phyloP scores from a whole-genome alignment of 2,113 vertebrate genomes.

The Otus sunia region DNA sequence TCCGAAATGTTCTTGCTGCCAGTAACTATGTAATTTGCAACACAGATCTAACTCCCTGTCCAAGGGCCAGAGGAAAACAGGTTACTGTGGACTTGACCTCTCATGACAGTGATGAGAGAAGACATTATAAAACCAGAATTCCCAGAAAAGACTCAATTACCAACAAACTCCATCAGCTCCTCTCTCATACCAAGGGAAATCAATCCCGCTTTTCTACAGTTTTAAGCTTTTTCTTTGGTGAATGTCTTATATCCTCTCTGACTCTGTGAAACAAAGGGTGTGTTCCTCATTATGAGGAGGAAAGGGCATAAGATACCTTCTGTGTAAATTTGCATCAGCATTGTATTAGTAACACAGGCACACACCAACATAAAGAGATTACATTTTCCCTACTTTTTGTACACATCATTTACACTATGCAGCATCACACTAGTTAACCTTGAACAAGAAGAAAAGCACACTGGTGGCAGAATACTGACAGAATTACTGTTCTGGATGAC shows the following conservation, averaged over 20 bases:
- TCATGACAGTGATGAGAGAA: not conserved
- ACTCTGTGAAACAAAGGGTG: not conserved
- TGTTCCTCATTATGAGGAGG: not conserved
- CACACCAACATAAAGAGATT: fast-evolving
- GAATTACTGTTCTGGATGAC: not conserved
- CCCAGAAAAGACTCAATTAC: not conserved
- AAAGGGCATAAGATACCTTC: not conserved
- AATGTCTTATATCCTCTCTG: not conserved
- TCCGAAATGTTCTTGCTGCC: not conserved
- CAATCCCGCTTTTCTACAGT: not conserved
- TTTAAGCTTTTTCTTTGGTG: not conserved
- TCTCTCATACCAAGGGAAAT: not conserved
- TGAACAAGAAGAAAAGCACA: not conserved
- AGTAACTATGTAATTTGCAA: not conserved
- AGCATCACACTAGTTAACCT: not conserved
- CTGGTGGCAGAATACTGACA: not conserved
- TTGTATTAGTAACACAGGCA: not conserved
- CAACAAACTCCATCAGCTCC: not conserved
- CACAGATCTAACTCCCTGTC: not conserved
- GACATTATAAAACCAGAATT: not conserved
- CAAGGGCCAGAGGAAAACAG: not conserved
- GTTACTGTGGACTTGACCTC: not conserved
- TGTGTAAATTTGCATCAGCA: not conserved
- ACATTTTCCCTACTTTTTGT: not conserved
- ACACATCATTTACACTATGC: fast-evolving